Percentiles rank a stretch among this genome's conserved stretches.
Evolutionary conservation across 2,888 invertebrate species (phyloP).

Genomic region (Nomada goodeniana): DNA sequence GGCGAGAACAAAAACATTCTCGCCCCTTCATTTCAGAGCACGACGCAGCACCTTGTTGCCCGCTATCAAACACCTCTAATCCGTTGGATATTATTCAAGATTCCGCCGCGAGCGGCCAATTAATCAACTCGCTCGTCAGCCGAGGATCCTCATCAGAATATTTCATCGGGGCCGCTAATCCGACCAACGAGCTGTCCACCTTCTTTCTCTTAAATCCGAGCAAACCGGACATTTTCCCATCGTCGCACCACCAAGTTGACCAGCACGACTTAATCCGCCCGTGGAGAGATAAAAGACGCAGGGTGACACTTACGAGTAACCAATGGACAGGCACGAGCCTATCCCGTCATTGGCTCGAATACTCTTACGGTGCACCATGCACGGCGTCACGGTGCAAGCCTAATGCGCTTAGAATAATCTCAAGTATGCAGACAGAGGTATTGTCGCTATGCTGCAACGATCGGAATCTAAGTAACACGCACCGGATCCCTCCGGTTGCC

Average conservation of each 20-base stretch:
- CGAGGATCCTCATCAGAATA: neutral
- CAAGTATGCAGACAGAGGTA: constrained; percentile 48
- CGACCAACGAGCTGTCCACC: neutral
- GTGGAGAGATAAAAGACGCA: constrained; percentile 1
- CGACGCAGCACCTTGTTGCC: too few relatives aligned
- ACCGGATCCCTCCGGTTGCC: constrained; percentile 53
- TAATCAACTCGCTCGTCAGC: neutral
- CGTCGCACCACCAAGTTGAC: neutral
- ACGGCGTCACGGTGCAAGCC: constrained; percentile 32
- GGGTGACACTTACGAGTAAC: neutral
- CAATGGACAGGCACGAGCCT: constrained; percentile 22
- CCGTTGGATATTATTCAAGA: constrained; percentile 1
- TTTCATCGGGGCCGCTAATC: constrained; percentile 13
- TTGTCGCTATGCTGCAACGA: constrained; percentile 37
- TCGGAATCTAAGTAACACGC: constrained; percentile 60
- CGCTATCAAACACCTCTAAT: neutral
- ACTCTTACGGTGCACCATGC: constrained; percentile 46
- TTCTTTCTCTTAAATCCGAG: neutral
- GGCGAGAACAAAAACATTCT: too few relatives aligned
- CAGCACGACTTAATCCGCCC: constrained; percentile 37
- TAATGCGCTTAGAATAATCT: constrained; percentile 66
- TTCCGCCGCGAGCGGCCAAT: neutral
- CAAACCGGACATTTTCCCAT: neutral
- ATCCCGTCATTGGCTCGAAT: constrained; percentile 54
- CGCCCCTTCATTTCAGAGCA: too few relatives aligned